Base-by-base conservation (phyloP, 2,797 vertebrate species). In the Loriculus beryllinus region DNA sequence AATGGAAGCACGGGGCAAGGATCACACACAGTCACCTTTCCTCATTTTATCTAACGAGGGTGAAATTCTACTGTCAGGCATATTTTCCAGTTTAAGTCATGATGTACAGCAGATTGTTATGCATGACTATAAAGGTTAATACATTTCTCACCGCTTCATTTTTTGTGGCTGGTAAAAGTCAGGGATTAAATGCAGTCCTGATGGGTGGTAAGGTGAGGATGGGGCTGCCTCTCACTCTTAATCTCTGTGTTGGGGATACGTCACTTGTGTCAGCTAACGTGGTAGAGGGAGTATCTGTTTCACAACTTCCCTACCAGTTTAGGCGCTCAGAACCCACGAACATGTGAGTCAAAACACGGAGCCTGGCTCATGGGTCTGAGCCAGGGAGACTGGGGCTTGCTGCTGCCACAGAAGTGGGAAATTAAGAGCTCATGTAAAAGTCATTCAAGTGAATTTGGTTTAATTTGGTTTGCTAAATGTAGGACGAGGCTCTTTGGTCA, bases 41-140 rank as follows among this genome's bases (percentile, higher is more conserved):
- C 88, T 92, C 75, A 62, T 84, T 93, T 92, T 68, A 65, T 92
- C 82, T 94, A 95, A 96, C n/a, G 25, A 93, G 94, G 91, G 75
- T 94, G 95, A 97, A 97, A 96, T 93, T 76, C 89, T 37, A 21
- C 87, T 86, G 90, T 96, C 92, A 94, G 86, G 92, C 86, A 7
- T 88, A 74, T 95, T 93, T 95, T 96, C 92, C 90, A 92, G 52
- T 92, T 89, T 69, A 74, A 95, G 81, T 88, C 0, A 0, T 91
- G 88, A 93, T 59, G 88, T 79, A 82, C 88, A 89, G 83, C 70
- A 87, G 92, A 93, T 86, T 92, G 93, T 86, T 94, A 76, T 80
- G 90, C 91, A 49, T 82, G 83, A 92, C 90, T 94, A 86, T 88
- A 80, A 93, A 91, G 59, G 70, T 77, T 84, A 91, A 95, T 86